phyloP scores from a whole-genome alignment of 2,797 vertebrate species.

The Rousettus madagascariensis region DNA sequence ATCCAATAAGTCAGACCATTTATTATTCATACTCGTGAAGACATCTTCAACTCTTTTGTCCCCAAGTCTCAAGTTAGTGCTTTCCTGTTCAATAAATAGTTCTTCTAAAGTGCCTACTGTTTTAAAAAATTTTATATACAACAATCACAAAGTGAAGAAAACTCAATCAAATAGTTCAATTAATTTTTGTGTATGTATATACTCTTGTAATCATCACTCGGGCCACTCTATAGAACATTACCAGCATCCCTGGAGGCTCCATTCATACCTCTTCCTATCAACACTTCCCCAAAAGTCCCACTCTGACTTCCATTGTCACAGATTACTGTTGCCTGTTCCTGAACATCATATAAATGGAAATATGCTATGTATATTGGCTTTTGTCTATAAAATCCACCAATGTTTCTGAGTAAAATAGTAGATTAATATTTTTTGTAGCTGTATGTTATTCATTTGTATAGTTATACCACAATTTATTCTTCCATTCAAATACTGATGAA shows the following conservation, averaged over 20 bases:
- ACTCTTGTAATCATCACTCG: background rate
- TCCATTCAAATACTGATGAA: background rate
- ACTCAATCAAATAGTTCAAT: background rate
- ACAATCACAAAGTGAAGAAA: background rate
- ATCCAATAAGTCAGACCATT: background rate
- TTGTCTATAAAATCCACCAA: background rate
- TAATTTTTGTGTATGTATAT: background rate
- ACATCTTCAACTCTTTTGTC: background rate
- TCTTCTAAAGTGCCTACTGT: background rate
- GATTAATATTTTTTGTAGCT: background rate
- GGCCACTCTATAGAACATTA: background rate
- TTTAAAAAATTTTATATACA: background rate
- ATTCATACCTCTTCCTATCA: background rate
- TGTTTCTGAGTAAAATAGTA: background rate
- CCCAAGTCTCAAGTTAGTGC: background rate
- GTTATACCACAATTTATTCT: background rate
- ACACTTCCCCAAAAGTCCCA: background rate
- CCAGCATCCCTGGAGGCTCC: background rate
- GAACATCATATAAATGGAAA: background rate
- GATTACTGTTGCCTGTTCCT: background rate
- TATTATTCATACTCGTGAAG: background rate
- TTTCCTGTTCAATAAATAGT: background rate
- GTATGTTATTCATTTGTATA: background rate
- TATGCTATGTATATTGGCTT: background rate
- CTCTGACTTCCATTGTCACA: background rate